These are phyloP conservation scores for Argynnis bischoffii DNA, from an alignment of 2,888 invertebrate species.

Conservation along the genomic window DNA sequence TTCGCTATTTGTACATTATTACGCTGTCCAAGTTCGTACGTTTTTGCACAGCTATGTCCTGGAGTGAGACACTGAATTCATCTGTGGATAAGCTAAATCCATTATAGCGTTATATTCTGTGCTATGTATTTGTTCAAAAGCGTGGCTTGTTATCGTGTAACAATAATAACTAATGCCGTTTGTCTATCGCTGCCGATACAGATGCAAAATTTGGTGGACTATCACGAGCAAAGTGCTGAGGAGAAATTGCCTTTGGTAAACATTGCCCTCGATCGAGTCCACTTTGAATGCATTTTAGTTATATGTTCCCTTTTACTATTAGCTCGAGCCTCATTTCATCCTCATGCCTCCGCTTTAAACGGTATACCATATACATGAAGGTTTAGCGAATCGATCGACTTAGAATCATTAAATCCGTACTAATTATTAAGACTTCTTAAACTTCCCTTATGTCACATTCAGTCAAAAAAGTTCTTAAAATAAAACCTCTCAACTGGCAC, in stretches of 20 bases:
- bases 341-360: constrained; percentile 35
- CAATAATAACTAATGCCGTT: constrained; percentile 63
- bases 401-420: constrained; percentile 5
- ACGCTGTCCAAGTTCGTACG: background rate
- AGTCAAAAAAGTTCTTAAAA: background rate
- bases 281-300: constrained; percentile 60
- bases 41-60: constrained; percentile 11
- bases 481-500: too few relatives aligned
- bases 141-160: constrained; percentile 49
- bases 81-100: constrained; percentile 34
- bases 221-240: constrained; percentile 93
- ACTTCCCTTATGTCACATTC: background rate
- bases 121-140: constrained; percentile 47
- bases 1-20: background rate
- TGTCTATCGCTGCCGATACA: constrained; percentile 80
- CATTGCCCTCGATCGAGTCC: constrained; percentile 69
- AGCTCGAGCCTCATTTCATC: constrained; percentile 35
- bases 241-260: constrained; percentile 96
- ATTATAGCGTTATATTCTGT: constrained; percentile 37
- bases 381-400: background rate
- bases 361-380: constrained; percentile 7
- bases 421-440: constrained; percentile 1
- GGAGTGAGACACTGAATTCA: constrained; percentile 32
- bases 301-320: constrained; percentile 40
- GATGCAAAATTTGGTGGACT: constrained; percentile 94